Evolutionary conservation across 2,797 vertebrate species (phyloP), one percentile per base, ranked within the genome.

Genomic region (Oreochromis grahami): DNA sequence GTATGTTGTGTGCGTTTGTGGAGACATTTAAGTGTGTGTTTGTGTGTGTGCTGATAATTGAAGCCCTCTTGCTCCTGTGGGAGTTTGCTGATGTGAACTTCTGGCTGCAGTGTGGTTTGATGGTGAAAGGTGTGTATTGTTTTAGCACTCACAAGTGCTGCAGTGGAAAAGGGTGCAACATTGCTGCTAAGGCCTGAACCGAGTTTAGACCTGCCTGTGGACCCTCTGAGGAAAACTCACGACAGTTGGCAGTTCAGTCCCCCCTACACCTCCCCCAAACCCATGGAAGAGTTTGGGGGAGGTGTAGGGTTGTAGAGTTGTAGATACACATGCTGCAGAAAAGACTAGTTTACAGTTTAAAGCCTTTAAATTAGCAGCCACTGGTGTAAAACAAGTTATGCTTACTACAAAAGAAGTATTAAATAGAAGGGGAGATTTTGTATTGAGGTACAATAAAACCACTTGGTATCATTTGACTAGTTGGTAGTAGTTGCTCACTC

Each of bases 101-200:
- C 51, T 76, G 79, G 82, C 86, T 91, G 92, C 91, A 14, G 68
- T 93, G 91, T 81, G 97, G 96, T 97, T 97, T 96, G 96, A 95
- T 96, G 96, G 96, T 97, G 96, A 96, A 97, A 98, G 97, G 97
- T 98, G 97, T 97, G 97, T 97, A 96, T 97, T 97, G 97, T 97
- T 98, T 97, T 98, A 97, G 96, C 97, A 96, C 97, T 97, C 96
- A 94, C 94, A 92, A 90, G 87, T 95, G 96, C 95, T 96, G 96
- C 95, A 94, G 96, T 96, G 96, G 96, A 96, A 96, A 85, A 96
- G 74, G 91, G 87, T 89, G 96, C 94, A 90, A 95, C 96, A 94
- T 93, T 91, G 95, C 97, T 96, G 97, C 97, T 98, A 97, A 97
- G 97, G 97, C 96, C 96, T 96, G 96, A 96, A 83, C 89, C 63